These are phyloP conservation scores for Syncerus caffer DNA, from an alignment of 2,797 vertebrate species.

Conservation along the genomic window DNA sequence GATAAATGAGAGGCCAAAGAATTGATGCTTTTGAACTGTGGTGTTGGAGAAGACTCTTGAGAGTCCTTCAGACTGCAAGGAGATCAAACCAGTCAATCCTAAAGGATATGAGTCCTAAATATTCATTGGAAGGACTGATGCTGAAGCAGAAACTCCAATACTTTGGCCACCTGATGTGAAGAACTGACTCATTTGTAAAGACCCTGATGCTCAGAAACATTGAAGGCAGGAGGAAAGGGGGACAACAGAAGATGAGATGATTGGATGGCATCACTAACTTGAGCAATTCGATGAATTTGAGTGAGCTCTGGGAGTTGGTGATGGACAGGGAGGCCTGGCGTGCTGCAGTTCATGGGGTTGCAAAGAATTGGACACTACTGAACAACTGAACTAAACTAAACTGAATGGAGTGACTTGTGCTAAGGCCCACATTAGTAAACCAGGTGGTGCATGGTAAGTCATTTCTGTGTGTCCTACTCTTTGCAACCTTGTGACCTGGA, in stretches of 20 bases:
- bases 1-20: neutral
- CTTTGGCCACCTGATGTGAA: neutral
- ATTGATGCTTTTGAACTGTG: neutral
- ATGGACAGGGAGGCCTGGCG: fast-evolving
- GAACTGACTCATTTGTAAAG: neutral
- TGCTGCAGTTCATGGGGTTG: neutral
- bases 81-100: neutral
- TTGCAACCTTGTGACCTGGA: neutral
- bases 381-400: neutral
- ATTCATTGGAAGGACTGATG: neutral
- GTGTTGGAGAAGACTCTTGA: neutral
- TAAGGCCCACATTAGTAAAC: fast-evolving
- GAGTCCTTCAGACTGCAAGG: neutral
- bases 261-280: neutral
- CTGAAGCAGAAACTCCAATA: neutral
- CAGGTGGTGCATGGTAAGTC: neutral
- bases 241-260: neutral
- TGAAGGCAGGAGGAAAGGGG: neutral
- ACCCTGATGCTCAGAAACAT: neutral
- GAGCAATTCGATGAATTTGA: neutral
- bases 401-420: neutral
- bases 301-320: neutral
- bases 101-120: neutral
- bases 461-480: neutral
- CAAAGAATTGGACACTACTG: neutral